These are phyloP conservation scores for Sandelia bainsii DNA, from an alignment of 2,797 vertebrate genomes.

Conservation along the genomic window DNA sequence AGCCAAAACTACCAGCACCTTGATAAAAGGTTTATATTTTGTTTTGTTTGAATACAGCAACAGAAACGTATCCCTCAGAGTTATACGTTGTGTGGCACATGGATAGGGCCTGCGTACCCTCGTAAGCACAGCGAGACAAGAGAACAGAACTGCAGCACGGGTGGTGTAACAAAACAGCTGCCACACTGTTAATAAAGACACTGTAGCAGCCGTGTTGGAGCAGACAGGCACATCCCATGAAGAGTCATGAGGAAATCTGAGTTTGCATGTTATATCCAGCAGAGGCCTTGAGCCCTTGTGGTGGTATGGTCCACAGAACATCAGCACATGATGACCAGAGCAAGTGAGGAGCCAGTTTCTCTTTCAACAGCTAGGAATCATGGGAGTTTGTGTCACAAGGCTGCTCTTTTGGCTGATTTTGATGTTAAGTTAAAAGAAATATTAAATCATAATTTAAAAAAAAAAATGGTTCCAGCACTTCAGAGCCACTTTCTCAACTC, in stretches of 20 bases:
- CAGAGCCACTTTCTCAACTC: constrained; percentile 32
- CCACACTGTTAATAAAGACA: constrained; percentile 70
- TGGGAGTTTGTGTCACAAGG: constrained; percentile 41
- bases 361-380: constrained; percentile 50
- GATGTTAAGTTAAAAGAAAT: constrained; percentile 58
- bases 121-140: constrained; percentile 26
- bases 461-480: constrained; percentile 57
- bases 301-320: constrained; percentile 44
- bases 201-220: constrained; percentile 61
- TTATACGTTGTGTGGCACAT: constrained; percentile 50
- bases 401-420: constrained; percentile 58
- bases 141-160: constrained; percentile 35
- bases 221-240: constrained; percentile 62
- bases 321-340: constrained; percentile 44
- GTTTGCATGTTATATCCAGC: constrained; percentile 60
- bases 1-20: constrained; percentile 64
- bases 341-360: constrained; percentile 23
- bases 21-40: constrained; percentile 57
- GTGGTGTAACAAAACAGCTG: constrained; percentile 60
- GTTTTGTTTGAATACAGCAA: constrained; percentile 45
- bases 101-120: constrained; percentile 24
- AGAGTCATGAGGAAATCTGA: constrained; percentile 39
- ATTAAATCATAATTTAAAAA: constrained; percentile 34
- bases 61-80: constrained; percentile 30
- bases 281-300: constrained; percentile 62